Evolutionary conservation across 2,113 vertebrate species (phyloP), one percentile per base, ranked within the genome.

Genomic region (Crotalus viridis): DNA sequence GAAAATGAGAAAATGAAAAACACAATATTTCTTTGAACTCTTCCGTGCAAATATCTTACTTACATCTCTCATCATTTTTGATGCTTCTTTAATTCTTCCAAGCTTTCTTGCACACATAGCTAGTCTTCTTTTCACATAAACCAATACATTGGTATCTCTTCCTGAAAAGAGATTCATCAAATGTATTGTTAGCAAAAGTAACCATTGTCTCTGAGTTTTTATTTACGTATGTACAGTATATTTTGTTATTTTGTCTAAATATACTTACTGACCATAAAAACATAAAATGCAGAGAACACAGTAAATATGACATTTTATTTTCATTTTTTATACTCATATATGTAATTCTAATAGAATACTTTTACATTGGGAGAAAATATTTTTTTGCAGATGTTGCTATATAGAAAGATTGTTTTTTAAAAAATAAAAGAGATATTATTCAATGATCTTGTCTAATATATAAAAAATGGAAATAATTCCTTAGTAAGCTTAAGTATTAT

Each of bases 1-100:
- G 13, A 54, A n/a, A 88, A 54, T 9, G 17, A 54, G 87, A 54
- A 52, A 54, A n/a, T 52, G 15, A 81, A 43, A 81, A 64, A 39
- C 19, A 8, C 17, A 39, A 1, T 43, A 81, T 81, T 81, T 81
- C 13, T 81, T 81, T 8, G 33, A 81, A 81, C 85, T 10, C 69
- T 52, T 33, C 46, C n/a, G 2, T 17, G 21, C 64, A 89, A 85
- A 54, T 15, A 91, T 92, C 88, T 92, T 95, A 98, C 99, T 99
- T 97, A 99, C 99, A 96, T 99, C 99, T 98, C 99, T 99, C 99
- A 99, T 99, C 98, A 99, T 99, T 98, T 99, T 99, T 88, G 99
- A 99, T 61, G 99, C 99, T 97, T 99, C 99, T 97, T 98, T 98
- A 95, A 99, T 99, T 95, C 99, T 98, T 89, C 99, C 99, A 96